Base-by-base conservation (phyloP, 2,797 vertebrate species). In the Thunnus albacares region DNA sequence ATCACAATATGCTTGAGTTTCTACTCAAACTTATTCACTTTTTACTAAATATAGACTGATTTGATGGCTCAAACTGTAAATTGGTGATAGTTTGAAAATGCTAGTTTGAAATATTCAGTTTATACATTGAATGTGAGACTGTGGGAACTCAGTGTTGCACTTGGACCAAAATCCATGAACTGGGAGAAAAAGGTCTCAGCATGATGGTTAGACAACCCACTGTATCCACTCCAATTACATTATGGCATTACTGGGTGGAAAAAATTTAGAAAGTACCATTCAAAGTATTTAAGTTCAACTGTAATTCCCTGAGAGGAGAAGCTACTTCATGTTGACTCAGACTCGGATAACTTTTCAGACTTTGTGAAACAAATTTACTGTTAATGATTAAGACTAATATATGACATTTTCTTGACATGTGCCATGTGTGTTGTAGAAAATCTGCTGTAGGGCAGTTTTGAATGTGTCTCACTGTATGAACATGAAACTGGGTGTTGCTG, bases 131-230 rank as follows among this genome's bases (percentile, higher is more conserved):
- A n/a, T 70, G 59, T 45, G 17, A 75, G 20, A 58, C 47, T 67
- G 62, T 55, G 38, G 76, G 30, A 49, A 67, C 9, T 38, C 41
- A 69, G 35, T 77, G 60, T 55, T 77, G 38, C 51, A 67, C 43
- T 66, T 45, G 24, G 24, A 45, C 5, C 33, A 70, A 53, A 81
- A 67, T 51, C 67, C 59, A 75, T 45, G 71, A 65, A 63, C 47
- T 22, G 45, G 45, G 59, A 68, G 65, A 28, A 58, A 75, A 81
- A 73, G 10, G 49, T 59, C 51, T 75, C 59, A 77, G 51, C 26
- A 15, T 6, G 41, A 53, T 65, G 20, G 70, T 71, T 47, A 71
- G 65, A 62, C n/a, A 47, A 33, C 49, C 28, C 18, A 6, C 53
- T 56, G 18, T 45, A 61, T 41, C 68, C 56, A 71, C 9, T 49